Base-by-base conservation (phyloP, 53 echinoderm and acorn worm genomes). In the Hippasteria phrygiana region DNA sequence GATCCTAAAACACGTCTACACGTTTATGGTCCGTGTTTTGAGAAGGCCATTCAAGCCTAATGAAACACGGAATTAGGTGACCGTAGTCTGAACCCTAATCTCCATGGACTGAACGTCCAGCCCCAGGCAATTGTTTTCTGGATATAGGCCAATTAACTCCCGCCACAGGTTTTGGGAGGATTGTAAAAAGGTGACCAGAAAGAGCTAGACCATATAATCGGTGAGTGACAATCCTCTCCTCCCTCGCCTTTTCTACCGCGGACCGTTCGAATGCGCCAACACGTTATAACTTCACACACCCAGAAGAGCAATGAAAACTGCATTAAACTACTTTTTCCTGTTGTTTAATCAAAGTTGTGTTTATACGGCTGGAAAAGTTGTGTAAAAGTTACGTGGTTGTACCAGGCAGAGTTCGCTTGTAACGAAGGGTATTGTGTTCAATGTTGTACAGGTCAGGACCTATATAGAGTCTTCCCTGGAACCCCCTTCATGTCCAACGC, bases 161-260 rank as follows among this genome's bases (percentile, higher is more conserved):
- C 56, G 6, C 26, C 41, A 17, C 36, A 16, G 20, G 31, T 35
- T 10, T 17, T 37, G n/a, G 18, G 35, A n/a, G 13, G 54, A 38
- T 37, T 1, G 64, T 64, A 17, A 11, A 53, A 62, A 62, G 64
- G 14, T 81, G 41, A 42, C 41, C 16, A 22, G 7, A 34, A 70
- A 36, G 85, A 71, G 70, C 85, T 85, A 85, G 85, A 85, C 85
- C 70, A 34, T 36, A 33, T 85, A 85, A 85, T 85, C 70, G 6
- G 27, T 51, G 85, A 85, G 11, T 71, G 69, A 32, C 71, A 83
- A 71, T 31, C 32, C 27, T 50, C 31, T 29, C 59, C 59, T 18
- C n/a, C 7, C 20, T 59, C n/a, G 26, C 59, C 26, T 7, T n/a
- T 59, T 17, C 14, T 17, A 4, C 16, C 9, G 16, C 51, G 2